Evolutionary conservation across 1,140 invertebrate species (phyloP).

Genomic region (Apolygus lucorum): DNA sequence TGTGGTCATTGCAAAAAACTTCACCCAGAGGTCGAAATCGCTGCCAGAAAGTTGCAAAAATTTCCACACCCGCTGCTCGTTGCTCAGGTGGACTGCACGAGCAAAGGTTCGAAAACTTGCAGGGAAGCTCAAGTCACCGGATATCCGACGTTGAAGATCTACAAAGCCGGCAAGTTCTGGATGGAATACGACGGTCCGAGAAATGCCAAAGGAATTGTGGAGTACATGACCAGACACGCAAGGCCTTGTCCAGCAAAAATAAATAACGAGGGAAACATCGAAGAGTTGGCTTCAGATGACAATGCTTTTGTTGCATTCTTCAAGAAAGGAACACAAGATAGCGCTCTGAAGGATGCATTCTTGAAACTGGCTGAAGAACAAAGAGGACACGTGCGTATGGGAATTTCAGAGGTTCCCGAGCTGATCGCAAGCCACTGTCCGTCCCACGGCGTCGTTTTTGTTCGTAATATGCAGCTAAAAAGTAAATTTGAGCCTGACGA

Average conservation of each 20-base stretch:
- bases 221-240: not conserved
- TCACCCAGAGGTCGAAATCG: too few relatives aligned
- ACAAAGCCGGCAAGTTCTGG: not conserved
- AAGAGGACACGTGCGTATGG: not conserved
- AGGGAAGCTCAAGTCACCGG: not conserved
- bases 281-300: not conserved
- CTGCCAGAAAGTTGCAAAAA: too few relatives aligned
- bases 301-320: not conserved
- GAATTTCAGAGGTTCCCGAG: not conserved
- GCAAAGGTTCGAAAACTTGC: not conserved
- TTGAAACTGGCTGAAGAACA: not conserved
- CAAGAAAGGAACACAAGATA: not conserved
- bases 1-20: too few relatives aligned
- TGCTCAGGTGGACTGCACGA: not conserved
- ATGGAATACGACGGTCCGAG: not conserved
- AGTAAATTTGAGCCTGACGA: not conserved
- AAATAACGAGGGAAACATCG: not conserved
- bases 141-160: not conserved
- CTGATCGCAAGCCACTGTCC: not conserved
- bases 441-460: not conserved
- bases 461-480: not conserved
- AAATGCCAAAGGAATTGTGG: not conserved
- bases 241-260: not conserved
- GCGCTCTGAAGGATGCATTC: not conserved
- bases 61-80: too few relatives aligned